phyloP scores from a whole-genome alignment of 1,140 invertebrate species.

The Planococcus citri region DNA sequence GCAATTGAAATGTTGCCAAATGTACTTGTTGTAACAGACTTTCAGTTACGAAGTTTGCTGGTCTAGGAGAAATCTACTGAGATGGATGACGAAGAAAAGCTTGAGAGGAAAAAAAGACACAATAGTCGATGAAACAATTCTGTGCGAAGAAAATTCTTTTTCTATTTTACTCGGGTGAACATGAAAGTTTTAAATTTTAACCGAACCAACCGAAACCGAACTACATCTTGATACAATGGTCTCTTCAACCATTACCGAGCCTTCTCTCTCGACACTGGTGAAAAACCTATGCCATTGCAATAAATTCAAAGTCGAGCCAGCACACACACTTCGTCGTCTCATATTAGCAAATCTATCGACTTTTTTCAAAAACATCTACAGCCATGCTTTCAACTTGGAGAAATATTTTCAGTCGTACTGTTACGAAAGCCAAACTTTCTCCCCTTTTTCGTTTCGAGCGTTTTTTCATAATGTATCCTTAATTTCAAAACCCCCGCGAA shows the following conservation, averaged over 20 bases:
- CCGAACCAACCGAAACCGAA: background rate
- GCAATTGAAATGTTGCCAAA: background rate
- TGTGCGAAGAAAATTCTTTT: background rate
- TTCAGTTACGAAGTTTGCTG: background rate
- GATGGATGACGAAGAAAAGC: too few relatives aligned
- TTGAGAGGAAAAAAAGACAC: background rate
- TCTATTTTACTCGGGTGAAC: background rate
- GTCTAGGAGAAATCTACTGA: too few relatives aligned
- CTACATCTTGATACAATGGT: background rate
- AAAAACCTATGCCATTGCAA: background rate
- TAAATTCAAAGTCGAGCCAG: too few relatives aligned
- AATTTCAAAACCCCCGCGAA: background rate
- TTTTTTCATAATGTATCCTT: slow-evolving; percentile 1
- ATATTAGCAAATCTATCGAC: background rate
- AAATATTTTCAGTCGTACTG: too few relatives aligned
- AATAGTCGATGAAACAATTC: background rate
- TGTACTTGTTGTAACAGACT: background rate
- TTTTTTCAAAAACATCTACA: too few relatives aligned
- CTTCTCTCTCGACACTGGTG: background rate
- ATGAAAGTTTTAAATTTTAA: background rate
- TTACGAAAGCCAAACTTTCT: too few relatives aligned
- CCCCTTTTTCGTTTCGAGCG: background rate
- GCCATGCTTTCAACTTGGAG: too few relatives aligned
- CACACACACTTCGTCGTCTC: background rate
- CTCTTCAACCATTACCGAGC: background rate